Evolutionary conservation across 2,113 vertebrate species (phyloP), one percentile per base, ranked within the genome.

Genomic region (Oreocharis arfaki): DNA sequence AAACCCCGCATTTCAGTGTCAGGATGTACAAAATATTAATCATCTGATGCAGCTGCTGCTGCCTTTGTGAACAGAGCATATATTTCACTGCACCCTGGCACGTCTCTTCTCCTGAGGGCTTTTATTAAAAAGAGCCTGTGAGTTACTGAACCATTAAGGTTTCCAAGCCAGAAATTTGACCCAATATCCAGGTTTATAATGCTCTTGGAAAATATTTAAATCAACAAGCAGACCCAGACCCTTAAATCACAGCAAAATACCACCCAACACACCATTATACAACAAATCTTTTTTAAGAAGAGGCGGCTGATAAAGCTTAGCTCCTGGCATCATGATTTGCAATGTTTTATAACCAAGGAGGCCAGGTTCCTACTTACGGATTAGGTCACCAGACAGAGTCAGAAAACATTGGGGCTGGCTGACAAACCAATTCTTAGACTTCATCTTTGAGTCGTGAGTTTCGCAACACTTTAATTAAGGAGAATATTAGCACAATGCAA

Each of bases 281-380:
- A 95, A 87, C 91, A 96, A 91, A 95, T 95, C 91, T 94, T 87
- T 91, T 84, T 70, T 96, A 96, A 95, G 93, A 95, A 82, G 89
- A 89, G 74, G 89, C 21, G 16, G 93, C 94, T 95, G 96, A 93
- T 96, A 81, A 93, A 95, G 95, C 91, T 97, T 95, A 95, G 86
- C 87, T 95, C 73, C 91, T 82, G 93, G 94, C 91, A 89, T 92
- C 86, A 28, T 94, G 92, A 94, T 87, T 95, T 78, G 76, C 89
- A 63, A n/a, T 41, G 89, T 95, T 97, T 95, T 95, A 83, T 95
- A 97, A 95, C 88, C 27, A 82, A 78, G 89, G 84, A 78, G 77
- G 91, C 68, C 89, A 94, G 91, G 91, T 84, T 94, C 93, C 73
- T 87, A 42, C 93, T 78, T 81, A 71, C 0, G 0, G 69, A 75